phyloP scores from a whole-genome alignment of 1,140 invertebrate species.

The Cephus cinctus region DNA sequence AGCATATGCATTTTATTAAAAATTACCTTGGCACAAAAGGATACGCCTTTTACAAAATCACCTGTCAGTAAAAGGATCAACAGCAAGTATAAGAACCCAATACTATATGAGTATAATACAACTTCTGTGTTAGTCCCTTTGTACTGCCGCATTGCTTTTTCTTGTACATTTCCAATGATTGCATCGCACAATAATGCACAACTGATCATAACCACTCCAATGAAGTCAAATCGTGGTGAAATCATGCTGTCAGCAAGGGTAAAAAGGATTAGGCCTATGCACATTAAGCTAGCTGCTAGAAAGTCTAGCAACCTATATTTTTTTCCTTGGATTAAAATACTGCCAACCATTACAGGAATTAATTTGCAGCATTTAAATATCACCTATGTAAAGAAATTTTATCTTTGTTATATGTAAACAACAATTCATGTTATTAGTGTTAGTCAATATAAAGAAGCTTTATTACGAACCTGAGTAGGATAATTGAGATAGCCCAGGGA shows the following conservation, averaged over 20 bases:
- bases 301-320: constrained; percentile 83
- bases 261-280: constrained; percentile 88
- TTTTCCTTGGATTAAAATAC: constrained; percentile 90
- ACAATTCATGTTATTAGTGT: no score
- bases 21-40: constrained; percentile 76
- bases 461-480: constrained; percentile 67
- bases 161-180: constrained; percentile 93
- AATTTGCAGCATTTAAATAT: constrained; percentile 97
- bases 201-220: constrained; percentile 84
- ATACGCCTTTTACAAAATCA: constrained; percentile 71
- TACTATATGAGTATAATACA: constrained; percentile 88
- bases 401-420: neutral
- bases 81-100: constrained; percentile 85
- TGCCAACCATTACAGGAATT: constrained; percentile 91
- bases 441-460: constrained; percentile 7
- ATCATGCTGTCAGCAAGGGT: constrained; percentile 89
- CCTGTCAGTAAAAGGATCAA: constrained; percentile 73
- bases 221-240: constrained; percentile 82
- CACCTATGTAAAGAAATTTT: constrained; percentile 58
- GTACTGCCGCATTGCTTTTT: constrained; percentile 86
- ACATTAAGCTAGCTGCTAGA: constrained; percentile 82
- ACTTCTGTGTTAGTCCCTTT: constrained; percentile 87
- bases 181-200: constrained; percentile 89
- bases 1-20: neutral
- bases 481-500: constrained; percentile 96